phyloP scores from a whole-genome alignment of 2,113 vertebrate species.

The Diadophis punctatus region DNA sequence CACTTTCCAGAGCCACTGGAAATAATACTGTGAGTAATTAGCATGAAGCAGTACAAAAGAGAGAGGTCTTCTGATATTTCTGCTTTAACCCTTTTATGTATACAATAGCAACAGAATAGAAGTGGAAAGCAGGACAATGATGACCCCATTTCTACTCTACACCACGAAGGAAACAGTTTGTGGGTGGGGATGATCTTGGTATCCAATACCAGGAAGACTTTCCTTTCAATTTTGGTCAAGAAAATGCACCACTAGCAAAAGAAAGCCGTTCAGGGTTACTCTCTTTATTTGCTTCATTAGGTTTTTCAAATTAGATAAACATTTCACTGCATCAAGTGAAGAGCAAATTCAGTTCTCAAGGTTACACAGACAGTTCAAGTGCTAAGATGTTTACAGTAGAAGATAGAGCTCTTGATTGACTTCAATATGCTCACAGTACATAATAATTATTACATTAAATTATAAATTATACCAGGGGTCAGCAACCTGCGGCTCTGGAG shows the following conservation, averaged over 20 bases:
- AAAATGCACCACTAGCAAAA: slow-evolving; percentile 30
- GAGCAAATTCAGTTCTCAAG: background rate
- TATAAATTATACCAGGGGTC: background rate
- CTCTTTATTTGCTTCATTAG: slow-evolving; percentile 41
- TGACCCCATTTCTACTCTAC: background rate
- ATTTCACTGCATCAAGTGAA: slow-evolving; percentile 22
- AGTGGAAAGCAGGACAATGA: background rate
- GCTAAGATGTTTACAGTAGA: background rate
- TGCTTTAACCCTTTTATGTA: background rate
- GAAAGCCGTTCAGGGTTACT: slow-evolving; percentile 27
- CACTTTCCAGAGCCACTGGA: too few relatives aligned
- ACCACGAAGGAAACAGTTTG: background rate
- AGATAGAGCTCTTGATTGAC: background rate
- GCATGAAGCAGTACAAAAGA: background rate
- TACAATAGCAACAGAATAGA: background rate
- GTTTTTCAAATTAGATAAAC: slow-evolving; percentile 23
- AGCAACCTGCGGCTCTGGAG: too few relatives aligned
- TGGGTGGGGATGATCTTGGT: background rate
- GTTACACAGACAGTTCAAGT: background rate
- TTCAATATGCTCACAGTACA: background rate
- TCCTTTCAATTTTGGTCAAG: slow-evolving; percentile 16
- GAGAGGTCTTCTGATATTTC: background rate
- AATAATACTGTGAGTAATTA: background rate
- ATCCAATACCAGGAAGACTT: background rate
- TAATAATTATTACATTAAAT: background rate